phyloP scores from a whole-genome alignment of 2,888 invertebrate genomes.

The Prenolepis imparis region DNA sequence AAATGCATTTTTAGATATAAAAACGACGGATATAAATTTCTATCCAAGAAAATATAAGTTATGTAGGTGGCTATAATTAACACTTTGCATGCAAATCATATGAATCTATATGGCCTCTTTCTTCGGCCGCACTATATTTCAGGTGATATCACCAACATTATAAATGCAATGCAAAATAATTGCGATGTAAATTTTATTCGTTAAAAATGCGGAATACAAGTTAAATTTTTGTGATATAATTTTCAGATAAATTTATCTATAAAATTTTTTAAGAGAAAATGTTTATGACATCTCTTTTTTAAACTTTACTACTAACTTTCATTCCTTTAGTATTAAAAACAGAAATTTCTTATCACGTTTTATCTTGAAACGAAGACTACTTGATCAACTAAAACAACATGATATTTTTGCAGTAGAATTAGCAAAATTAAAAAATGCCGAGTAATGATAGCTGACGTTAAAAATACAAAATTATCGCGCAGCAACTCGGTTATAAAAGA shows the following conservation, averaged over 20 bases:
- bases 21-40: not conserved
- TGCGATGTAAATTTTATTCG: not conserved
- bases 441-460: slow-evolving; percentile 52
- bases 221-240: not conserved
- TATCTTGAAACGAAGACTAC: not conserved
- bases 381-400: not conserved
- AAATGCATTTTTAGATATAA: not conserved
- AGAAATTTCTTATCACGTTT: not conserved
- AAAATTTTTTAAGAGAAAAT: not conserved
- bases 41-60: not conserved
- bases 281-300: not conserved
- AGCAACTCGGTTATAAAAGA: not conserved
- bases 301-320: not conserved
- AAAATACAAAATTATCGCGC: not conserved
- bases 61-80: slow-evolving; percentile 22
- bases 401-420: not conserved
- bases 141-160: not conserved
- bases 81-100: slow-evolving; percentile 1
- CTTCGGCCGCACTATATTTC: not conserved
- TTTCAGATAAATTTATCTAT: not conserved
- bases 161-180: not conserved
- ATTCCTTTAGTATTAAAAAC: not conserved
- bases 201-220: not conserved
- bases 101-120: not conserved
- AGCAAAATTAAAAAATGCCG: slow-evolving; percentile 14